These are phyloP conservation scores for Heliconius ethilla DNA, from an alignment of 2,888 invertebrate genomes.

Conservation along the genomic window DNA sequence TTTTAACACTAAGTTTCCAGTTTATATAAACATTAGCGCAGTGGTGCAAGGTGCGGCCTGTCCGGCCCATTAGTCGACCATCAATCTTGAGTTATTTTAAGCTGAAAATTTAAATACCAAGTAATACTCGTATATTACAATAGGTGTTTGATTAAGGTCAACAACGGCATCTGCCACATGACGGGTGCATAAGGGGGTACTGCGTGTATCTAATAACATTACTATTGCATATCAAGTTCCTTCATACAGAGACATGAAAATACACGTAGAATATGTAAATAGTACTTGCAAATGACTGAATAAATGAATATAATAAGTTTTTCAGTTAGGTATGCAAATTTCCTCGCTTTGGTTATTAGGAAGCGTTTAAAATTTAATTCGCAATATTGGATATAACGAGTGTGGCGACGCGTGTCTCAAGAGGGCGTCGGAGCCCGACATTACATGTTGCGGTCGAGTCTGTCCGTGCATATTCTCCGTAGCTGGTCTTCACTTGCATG, in stretches of 20 bases:
- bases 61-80: not conserved
- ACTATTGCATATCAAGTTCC: not conserved
- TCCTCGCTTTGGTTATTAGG: not conserved
- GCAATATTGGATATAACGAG: conserved; percentile 10
- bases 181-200: not conserved
- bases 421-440: too few relatives aligned
- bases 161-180: not conserved
- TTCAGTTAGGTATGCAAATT: conserved; percentile 17
- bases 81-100: not conserved
- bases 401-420: too few relatives aligned
- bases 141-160: conserved; percentile 2
- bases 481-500: not conserved
- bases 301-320: not conserved
- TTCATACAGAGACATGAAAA: not conserved
- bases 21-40: not conserved
- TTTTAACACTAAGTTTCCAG: too few relatives aligned
- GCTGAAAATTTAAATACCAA: not conserved
- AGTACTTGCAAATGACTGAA: not conserved
- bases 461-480: too few relatives aligned
- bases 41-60: not conserved
- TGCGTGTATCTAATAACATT: not conserved
- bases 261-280: too few relatives aligned
- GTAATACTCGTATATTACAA: not conserved
- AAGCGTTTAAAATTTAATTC: conserved; percentile 24
- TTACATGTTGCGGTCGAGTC: too few relatives aligned